Evolutionary conservation across 2,113 vertebrate genomes (phyloP).

Genomic region (Geococcyx californianus): DNA sequence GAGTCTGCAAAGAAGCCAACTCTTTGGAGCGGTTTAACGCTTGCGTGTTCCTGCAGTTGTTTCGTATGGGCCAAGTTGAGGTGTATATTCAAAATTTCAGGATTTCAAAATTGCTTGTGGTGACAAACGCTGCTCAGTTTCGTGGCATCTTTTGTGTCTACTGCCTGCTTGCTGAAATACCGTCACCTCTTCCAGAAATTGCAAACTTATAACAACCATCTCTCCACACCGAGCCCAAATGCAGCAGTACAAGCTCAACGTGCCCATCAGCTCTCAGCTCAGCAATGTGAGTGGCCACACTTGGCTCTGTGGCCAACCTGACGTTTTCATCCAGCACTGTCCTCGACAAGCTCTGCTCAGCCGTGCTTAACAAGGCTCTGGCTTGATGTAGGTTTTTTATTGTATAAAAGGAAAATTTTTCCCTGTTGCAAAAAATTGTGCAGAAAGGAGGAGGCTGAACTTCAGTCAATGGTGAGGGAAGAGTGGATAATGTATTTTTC

Average conservation of each 20-base stretch:
- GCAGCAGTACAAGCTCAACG: rapidly evolving
- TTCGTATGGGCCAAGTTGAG: background rate
- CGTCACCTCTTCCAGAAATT: background rate
- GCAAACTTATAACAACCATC: rapidly evolving
- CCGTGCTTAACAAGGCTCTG: background rate
- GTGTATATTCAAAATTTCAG: background rate
- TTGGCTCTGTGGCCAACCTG: rapidly evolving
- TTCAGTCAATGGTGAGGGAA: background rate
- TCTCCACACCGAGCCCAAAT: background rate
- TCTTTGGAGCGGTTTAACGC: rapidly evolving
- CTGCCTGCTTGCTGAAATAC: background rate
- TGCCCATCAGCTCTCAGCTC: background rate
- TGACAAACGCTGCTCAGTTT: background rate
- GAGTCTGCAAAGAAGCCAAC: background rate
- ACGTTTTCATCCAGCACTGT: background rate
- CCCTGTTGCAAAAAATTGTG: background rate
- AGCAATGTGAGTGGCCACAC: rapidly evolving
- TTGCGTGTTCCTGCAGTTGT: background rate
- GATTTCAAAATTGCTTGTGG: background rate
- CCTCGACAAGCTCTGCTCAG: background rate
- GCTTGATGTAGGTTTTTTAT: background rate
- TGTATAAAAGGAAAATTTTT: background rate
- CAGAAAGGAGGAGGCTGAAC: background rate
- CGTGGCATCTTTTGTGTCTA: rapidly evolving
- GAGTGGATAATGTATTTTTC: background rate